phyloP scores from a whole-genome alignment of 2,797 vertebrate genomes.

The Chaunax sp. region DNA sequence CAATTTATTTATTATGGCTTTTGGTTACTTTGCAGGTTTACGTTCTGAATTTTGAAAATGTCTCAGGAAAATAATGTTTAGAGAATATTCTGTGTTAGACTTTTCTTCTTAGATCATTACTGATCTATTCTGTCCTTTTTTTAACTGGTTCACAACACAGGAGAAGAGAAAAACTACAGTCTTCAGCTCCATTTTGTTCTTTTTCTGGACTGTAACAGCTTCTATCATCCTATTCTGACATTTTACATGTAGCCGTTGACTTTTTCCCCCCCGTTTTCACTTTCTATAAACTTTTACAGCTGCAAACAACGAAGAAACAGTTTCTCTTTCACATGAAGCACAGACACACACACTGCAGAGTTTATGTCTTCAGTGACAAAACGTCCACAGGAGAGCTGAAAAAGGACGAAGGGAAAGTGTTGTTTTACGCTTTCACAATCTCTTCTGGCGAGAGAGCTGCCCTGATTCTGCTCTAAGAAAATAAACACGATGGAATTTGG shows the following conservation, averaged over 20 bases:
- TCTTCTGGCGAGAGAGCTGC: slow-evolving; percentile 47
- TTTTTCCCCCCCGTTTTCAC: neutral
- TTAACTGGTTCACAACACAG: neutral
- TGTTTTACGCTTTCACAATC: slow-evolving; percentile 76
- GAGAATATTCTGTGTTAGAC: neutral
- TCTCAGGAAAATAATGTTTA: neutral
- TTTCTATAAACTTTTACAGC: slow-evolving; percentile 9
- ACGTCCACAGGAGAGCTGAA: slow-evolving; percentile 31
- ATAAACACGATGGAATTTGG: slow-evolving; percentile 82
- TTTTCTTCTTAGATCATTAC: neutral
- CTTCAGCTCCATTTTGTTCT: neutral
- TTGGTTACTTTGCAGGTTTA: no score
- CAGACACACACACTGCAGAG: neutral
- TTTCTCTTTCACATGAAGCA: neutral
- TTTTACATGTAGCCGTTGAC: slow-evolving; percentile 23
- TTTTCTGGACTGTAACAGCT: neutral
- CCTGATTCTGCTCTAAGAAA: slow-evolving; percentile 73
- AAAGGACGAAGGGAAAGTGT: slow-evolving; percentile 59
- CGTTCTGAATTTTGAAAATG: no score
- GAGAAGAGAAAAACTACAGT: neutral
- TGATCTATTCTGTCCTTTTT: no score
- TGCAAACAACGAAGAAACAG: slow-evolving; percentile 28
- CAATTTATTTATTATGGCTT: no score
- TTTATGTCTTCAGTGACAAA: slow-evolving; percentile 36
- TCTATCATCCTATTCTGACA: slow-evolving; percentile 12